phyloP scores from a whole-genome alignment of 2,888 invertebrate species.

The Crocallis elinguaria region DNA sequence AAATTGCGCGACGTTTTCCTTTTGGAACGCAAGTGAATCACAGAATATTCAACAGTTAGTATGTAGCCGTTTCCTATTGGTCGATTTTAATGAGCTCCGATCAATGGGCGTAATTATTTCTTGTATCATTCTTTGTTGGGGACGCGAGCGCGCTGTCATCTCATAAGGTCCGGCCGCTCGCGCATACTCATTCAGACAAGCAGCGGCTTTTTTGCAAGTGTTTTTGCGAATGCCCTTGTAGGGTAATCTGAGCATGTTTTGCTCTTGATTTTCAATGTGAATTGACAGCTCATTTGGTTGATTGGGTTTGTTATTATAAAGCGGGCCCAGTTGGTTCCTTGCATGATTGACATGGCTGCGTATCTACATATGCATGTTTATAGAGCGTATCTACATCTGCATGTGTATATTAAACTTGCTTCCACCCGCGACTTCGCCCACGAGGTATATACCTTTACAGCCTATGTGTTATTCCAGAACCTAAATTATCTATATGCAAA shows the following conservation, averaged over 20 bases:
- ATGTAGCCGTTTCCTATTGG: slow-evolving; percentile 65
- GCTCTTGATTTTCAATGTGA: slow-evolving; percentile 38
- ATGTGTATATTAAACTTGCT: too few species aligned
- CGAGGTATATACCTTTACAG: too few species aligned
- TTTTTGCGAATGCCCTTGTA: slow-evolving; percentile 73
- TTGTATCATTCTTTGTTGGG: slow-evolving; percentile 76
- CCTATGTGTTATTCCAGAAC: too few species aligned
- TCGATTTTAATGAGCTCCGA: slow-evolving; percentile 77
- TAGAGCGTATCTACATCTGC: too few species aligned
- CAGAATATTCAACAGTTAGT: slow-evolving; percentile 25
- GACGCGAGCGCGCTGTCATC: slow-evolving; percentile 72
- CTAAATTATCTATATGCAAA: too few species aligned
- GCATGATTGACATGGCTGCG: too few species aligned
- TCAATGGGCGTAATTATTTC: slow-evolving; percentile 84
- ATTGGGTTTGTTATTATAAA: slow-evolving; percentile 32
- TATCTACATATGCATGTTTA: too few species aligned
- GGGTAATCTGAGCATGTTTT: slow-evolving; percentile 43
- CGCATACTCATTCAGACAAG: slow-evolving; percentile 42
- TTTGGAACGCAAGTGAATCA: slow-evolving; percentile 50
- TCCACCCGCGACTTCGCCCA: too few species aligned
- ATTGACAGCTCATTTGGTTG: slow-evolving; percentile 43
- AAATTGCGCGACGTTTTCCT: slow-evolving; percentile 72
- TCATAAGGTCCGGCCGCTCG: slow-evolving; percentile 52
- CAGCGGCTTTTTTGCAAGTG: slow-evolving; percentile 63
- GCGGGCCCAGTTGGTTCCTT: background rate